These are phyloP conservation scores for Hirtodrosophila duncani DNA, from an alignment of 2,888 invertebrate genomes.

Conservation along the genomic window DNA sequence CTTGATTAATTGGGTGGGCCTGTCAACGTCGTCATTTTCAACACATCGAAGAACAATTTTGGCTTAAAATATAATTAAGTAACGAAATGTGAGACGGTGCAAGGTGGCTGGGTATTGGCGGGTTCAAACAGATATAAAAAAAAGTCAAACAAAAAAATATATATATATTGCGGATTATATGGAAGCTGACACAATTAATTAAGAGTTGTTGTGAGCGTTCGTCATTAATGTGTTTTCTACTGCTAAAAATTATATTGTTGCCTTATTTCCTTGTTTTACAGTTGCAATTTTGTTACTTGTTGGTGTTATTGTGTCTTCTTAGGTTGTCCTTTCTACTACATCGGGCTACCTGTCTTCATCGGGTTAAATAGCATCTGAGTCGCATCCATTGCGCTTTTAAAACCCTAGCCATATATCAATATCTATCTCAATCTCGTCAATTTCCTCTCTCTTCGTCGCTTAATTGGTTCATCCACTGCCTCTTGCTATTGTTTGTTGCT, in stretches of 20 bases:
- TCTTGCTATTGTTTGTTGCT: not conserved
- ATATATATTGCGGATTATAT: constrained; percentile 43
- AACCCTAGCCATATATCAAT: constrained; percentile 14
- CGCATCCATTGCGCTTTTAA: constrained; percentile 9
- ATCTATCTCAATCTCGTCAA: constrained; percentile 16
- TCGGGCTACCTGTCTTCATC: constrained; percentile 20
- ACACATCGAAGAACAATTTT: not conserved
- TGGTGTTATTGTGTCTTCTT: constrained; percentile 38
- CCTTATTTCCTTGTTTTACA: constrained; percentile 60
- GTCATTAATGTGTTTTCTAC: constrained; percentile 36
- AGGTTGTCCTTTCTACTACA: constrained; percentile 41
- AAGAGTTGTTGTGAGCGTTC: constrained; percentile 44
- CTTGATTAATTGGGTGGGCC: too few species aligned
- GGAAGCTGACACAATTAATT: constrained; percentile 57
- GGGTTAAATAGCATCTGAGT: constrained; percentile 21
- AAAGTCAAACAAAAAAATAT: constrained; percentile 11
- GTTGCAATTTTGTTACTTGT: constrained; percentile 42
- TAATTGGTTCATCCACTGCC: constrained; percentile 8
- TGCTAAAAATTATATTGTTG: constrained; percentile 53
- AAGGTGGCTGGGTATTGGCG: constrained; percentile 3
- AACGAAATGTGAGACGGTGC: constrained; percentile 30
- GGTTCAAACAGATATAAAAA: constrained; percentile 25
- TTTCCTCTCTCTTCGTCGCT: too few species aligned
- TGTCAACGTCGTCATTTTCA: too few species aligned
- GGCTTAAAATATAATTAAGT: constrained; percentile 50